Percentiles rank a stretch among this genome's conserved stretches.
Conservation (phyloP, 2,888 invertebrate species). For the Amblyteles armatorius region DNA sequence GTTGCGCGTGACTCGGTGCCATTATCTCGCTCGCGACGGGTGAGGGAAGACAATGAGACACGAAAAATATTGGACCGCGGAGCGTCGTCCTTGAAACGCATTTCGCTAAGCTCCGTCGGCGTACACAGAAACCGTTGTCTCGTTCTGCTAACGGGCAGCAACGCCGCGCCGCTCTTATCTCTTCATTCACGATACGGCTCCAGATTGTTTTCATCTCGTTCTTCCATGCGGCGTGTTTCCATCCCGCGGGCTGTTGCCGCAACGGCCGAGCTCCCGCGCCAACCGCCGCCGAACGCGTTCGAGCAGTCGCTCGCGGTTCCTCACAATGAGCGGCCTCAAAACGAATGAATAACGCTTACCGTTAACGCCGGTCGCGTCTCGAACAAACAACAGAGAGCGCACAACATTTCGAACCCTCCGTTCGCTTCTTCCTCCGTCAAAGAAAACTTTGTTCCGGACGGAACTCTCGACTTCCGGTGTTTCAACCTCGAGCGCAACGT, state of each 20-base stretch:
- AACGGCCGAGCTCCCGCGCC: background rate
- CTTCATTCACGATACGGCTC: slow-evolving; percentile 13
- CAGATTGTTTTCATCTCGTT: background rate
- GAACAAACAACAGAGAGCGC: slow-evolving; percentile 38
- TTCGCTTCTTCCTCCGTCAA: slow-evolving; percentile 2
- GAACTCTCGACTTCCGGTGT: slow-evolving; percentile 17
- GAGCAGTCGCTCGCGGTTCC: background rate
- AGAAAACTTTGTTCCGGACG: slow-evolving; percentile 40
- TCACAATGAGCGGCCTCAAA: background rate
- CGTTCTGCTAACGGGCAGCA: background rate
- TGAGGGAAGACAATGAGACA: background rate
- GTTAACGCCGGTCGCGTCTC: slow-evolving; percentile 3
- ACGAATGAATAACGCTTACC: background rate
- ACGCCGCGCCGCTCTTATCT: slow-evolving; percentile 13
- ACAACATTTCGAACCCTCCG: background rate
- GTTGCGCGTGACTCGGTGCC: background rate
- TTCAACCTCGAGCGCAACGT: background rate
- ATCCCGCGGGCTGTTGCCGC: background rate
- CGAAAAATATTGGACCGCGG: background rate
- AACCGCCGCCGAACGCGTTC: background rate
- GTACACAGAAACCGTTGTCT: slow-evolving; percentile 10
- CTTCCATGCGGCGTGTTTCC: background rate
- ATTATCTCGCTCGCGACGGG: background rate
- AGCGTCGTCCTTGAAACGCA: slow-evolving; percentile 8
- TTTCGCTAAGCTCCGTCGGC: background rate